These are phyloP conservation scores for Drosophila parabipectinata DNA, from an alignment of 1,140 invertebrate species.

Conservation along the genomic window DNA sequence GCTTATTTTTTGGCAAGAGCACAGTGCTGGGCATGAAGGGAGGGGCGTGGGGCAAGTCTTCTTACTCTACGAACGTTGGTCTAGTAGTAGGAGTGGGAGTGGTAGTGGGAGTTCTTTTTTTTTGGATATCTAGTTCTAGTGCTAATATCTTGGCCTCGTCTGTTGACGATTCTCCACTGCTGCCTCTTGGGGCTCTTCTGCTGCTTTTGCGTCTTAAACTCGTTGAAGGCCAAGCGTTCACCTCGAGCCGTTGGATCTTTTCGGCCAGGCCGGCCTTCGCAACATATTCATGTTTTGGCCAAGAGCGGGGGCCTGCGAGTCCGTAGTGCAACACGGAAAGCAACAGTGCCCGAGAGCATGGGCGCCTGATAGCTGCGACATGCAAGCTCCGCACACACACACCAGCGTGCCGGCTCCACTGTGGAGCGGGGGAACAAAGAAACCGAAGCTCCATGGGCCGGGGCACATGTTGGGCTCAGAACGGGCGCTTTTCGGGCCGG, in stretches of 20 bases:
- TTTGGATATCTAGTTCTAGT: background rate
- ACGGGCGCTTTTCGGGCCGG: background rate
- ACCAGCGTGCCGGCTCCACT: background rate
- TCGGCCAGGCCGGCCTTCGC: slow-evolving; percentile 1
- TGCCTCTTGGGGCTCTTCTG: slow-evolving; percentile 44
- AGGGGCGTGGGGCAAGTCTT: too few species aligned
- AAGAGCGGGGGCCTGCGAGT: background rate
- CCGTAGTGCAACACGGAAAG: too few species aligned
- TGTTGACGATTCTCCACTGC: slow-evolving; percentile 14
- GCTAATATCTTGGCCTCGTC: slow-evolving; percentile 8
- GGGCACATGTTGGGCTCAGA: background rate
- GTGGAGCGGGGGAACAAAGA: slow-evolving; percentile 60
- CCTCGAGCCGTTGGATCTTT: slow-evolving; percentile 48
- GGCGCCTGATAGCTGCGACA: slow-evolving; percentile 64
- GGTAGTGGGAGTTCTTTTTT: background rate
- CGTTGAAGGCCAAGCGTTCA: slow-evolving; percentile 75
- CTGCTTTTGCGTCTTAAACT: slow-evolving; percentile 60
- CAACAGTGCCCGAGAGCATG: slow-evolving; percentile 35
- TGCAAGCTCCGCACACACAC: slow-evolving; percentile 42
- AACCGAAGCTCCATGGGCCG: slow-evolving; percentile 16
- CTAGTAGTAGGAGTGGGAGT: too few species aligned
- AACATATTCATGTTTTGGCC: slow-evolving; percentile 4
- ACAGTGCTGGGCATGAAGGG: too few species aligned
- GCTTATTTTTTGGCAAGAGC: too few species aligned
- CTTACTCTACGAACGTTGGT: too few species aligned